Conservation (phyloP, 2,797 vertebrate species). For the Fistularia commersonii region DNA sequence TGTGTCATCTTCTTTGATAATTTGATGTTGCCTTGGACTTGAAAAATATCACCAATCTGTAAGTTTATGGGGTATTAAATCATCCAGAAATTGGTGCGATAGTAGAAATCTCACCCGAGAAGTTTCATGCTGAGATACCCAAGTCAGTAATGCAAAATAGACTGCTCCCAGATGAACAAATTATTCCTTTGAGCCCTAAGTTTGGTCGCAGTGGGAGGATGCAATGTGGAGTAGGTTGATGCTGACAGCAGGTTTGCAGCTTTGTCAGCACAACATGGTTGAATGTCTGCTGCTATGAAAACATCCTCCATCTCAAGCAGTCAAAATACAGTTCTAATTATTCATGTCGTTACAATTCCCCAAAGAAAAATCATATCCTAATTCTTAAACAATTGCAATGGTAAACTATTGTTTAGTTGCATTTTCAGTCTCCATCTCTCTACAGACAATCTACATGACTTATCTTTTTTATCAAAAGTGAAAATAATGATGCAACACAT, state of each 20-base stretch:
- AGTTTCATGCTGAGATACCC: conserved; percentile 33
- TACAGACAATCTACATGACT: conserved; percentile 17
- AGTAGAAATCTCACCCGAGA: conserved; percentile 11
- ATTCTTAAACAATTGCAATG: no score
- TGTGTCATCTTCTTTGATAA: conserved; percentile 26
- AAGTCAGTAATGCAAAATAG: conserved; percentile 58
- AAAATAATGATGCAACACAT: conserved; percentile 40
- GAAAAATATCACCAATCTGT: conserved; percentile 2
- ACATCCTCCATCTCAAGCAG: no score
- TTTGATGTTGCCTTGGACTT: conserved; percentile 20
- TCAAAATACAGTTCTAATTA: conserved; percentile 10
- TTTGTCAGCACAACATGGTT: conserved; percentile 24
- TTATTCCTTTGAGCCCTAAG: conserved; percentile 47
- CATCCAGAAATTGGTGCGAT: conserved; percentile 17
- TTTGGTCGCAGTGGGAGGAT: conserved; percentile 47
- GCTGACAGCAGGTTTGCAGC: conserved; percentile 37
- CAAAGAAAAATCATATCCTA: neutral
- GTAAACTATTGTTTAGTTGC: no score
- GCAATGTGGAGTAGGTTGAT: conserved; percentile 18
- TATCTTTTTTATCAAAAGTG: conserved; percentile 33
- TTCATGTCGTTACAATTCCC: conserved; percentile 7
- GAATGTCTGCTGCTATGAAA: no score
- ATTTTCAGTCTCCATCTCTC: conserved; percentile 11
- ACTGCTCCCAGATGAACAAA: conserved; percentile 54
- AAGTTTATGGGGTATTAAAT: conserved; percentile 20